These are phyloP conservation scores for Epizoanthus fatuus DNA, from an alignment of 92 coral and sea anemone genomes.

Conservation along the genomic window DNA sequence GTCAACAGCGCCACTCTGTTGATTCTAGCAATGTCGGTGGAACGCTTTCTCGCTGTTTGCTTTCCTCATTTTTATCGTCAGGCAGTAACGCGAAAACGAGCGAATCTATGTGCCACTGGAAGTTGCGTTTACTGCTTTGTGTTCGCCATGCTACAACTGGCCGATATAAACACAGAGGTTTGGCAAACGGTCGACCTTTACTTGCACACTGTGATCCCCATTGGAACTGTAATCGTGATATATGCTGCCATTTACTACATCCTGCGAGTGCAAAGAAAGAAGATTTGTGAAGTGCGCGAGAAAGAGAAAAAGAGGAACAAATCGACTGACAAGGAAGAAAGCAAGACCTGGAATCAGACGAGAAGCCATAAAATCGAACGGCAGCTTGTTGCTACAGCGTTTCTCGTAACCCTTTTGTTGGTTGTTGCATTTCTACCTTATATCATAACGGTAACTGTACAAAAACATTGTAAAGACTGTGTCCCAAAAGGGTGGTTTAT, in stretches of 20 bases:
- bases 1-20: not conserved
- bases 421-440: not conserved
- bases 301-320: not conserved
- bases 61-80: too few relatives aligned
- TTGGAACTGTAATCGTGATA: not conserved
- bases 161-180: not conserved
- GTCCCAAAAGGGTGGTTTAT: not conserved
- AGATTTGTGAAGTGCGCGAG: not conserved
- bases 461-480: not conserved
- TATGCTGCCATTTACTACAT: not conserved
- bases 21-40: not conserved
- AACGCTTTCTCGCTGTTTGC: not conserved
- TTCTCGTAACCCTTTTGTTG: not conserved
- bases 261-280: not conserved
- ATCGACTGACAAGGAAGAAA: not conserved
- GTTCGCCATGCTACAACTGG: too few relatives aligned
- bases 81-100: constrained; percentile 1
- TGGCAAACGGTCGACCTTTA: not conserved
- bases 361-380: not conserved
- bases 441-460: too few relatives aligned
- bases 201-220: not conserved
- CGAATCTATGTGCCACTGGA: not conserved
- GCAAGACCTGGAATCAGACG: not conserved
- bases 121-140: not conserved
- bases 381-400: not conserved